Conservation (phyloP, 2,797 vertebrate genomes). For the Neosalanx taihuensis region DNA sequence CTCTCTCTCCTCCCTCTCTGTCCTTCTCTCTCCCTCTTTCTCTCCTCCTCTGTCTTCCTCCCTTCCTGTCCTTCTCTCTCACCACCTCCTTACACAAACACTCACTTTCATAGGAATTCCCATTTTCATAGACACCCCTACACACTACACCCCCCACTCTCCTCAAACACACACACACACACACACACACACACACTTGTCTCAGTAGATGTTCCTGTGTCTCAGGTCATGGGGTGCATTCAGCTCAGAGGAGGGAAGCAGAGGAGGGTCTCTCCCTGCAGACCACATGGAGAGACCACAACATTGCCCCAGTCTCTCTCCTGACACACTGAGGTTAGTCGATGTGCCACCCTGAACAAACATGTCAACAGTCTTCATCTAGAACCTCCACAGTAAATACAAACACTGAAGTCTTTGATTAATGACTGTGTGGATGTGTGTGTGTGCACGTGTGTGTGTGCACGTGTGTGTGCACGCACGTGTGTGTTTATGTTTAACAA, state of each 20-base stretch:
- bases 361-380: too few species aligned
- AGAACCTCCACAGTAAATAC: too few species aligned
- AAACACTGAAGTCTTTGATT: too few species aligned
- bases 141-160: background rate
- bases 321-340: too few species aligned
- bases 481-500: background rate
- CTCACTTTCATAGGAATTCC: background rate
- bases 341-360: too few species aligned
- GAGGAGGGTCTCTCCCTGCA: too few species aligned
- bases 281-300: too few species aligned
- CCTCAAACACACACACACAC: background rate
- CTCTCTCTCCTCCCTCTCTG: background rate
- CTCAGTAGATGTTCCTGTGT: too few species aligned
- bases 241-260: too few species aligned
- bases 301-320: too few species aligned
- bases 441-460: background rate
- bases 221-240: background rate
- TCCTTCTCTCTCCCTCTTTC: slow-evolving; percentile 42
- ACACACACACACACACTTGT: background rate
- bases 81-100: slow-evolving; percentile 36
- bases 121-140: background rate
- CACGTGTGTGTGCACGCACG: too few species aligned
- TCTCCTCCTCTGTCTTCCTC: slow-evolving; percentile 27
- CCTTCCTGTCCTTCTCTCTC: slow-evolving; percentile 61
- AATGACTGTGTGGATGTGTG: background rate